phyloP scores from a whole-genome alignment of 2,888 invertebrate species.

The Scrobipalpa costella region DNA sequence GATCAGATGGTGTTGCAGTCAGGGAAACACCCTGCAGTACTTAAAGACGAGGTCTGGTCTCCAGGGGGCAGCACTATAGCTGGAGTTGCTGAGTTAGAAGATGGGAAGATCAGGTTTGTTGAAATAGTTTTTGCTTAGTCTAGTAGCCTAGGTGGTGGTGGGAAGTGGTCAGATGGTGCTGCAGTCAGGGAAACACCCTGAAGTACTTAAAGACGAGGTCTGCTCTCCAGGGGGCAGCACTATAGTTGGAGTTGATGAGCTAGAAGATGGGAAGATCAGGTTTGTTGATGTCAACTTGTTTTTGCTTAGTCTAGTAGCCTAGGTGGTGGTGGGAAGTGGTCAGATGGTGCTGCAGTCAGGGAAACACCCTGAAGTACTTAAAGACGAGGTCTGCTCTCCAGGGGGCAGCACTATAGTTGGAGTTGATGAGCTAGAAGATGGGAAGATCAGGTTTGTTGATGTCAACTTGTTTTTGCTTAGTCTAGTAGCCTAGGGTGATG shows the following conservation, averaged over 20 bases:
- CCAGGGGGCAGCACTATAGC: conserved; percentile 95
- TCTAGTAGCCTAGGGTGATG: conserved; percentile 90
- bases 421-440: conserved; percentile 80
- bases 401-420: conserved; percentile 95
- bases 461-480: too few species aligned
- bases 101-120: not conserved
- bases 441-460: not conserved
- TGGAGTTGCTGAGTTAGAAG: conserved; percentile 85
- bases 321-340: conserved; percentile 90
- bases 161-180: conserved; percentile 92
- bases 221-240: conserved; percentile 95
- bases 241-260: conserved; percentile 90
- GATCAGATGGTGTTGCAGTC: conserved; percentile 90
- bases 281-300: not conserved
- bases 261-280: conserved; percentile 5
- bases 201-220: conserved; percentile 90
- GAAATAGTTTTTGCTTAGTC: too few species aligned
- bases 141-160: conserved; percentile 91
- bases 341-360: conserved; percentile 90
- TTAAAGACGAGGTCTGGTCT: conserved; percentile 94
- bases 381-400: conserved; percentile 94
- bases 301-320: too few species aligned
- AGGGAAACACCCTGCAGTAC: conserved; percentile 88
- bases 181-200: conserved; percentile 89
- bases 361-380: conserved; percentile 88